phyloP scores from a whole-genome alignment of 2,797 vertebrate genomes.

The Nasua narica region DNA sequence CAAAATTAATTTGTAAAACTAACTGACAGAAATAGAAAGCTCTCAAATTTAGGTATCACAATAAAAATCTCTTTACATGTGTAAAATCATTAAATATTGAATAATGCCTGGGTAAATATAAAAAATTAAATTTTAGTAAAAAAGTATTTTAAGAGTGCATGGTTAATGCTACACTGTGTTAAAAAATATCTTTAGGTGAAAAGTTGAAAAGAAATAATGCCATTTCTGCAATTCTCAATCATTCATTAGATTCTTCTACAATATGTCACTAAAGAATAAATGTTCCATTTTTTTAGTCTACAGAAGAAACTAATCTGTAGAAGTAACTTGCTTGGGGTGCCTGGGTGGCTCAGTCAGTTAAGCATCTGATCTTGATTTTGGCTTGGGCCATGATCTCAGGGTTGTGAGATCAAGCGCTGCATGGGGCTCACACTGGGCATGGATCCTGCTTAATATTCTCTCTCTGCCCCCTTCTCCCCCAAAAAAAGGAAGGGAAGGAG shows the following conservation, averaged over 20 bases:
- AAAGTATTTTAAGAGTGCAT: not conserved
- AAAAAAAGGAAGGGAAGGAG: too few species aligned
- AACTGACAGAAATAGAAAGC: not conserved
- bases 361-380: not conserved
- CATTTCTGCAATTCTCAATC: not conserved
- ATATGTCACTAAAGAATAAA: not conserved
- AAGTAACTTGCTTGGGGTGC: not conserved
- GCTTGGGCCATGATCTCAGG: not conserved
- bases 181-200: not conserved
- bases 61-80: not conserved
- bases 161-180: not conserved
- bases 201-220: not conserved
- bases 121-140: not conserved
- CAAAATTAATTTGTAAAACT: conserved; percentile 28
- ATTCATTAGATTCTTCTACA: not conserved
- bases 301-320: not conserved
- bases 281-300: not conserved
- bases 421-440: not conserved
- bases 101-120: not conserved
- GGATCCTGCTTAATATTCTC: not conserved
- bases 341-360: not conserved
- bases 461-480: not conserved
- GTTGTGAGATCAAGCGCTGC: not conserved
- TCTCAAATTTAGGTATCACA: not conserved
- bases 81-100: conserved; percentile 33